phyloP scores from a whole-genome alignment of 2,888 invertebrate genomes.

The Lasioglossum leucozonium region DNA sequence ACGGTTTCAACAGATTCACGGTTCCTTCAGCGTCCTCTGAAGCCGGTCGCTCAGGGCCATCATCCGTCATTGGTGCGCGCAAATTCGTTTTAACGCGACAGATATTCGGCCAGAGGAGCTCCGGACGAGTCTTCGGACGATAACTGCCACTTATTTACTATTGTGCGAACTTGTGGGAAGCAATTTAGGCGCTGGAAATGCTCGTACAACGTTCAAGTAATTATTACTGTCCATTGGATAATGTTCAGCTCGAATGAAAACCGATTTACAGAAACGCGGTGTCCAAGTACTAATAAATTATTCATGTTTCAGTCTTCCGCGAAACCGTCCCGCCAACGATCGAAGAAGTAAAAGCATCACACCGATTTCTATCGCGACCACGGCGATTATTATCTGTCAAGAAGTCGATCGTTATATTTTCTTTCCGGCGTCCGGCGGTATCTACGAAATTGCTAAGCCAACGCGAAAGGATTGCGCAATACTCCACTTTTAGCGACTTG shows the following conservation, averaged over 20 bases:
- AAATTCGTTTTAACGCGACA: not conserved
- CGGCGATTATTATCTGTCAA: not conserved
- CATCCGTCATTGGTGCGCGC: not conserved
- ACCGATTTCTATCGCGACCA: not conserved
- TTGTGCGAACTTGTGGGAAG: conserved; percentile 11
- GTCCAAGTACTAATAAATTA: not conserved
- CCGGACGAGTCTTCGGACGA: too few species aligned
- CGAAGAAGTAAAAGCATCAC: not conserved
- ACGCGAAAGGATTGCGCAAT: conserved; percentile 12
- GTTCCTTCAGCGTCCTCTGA: conserved; percentile 49
- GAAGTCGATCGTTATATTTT: not conserved
- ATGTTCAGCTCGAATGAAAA: not conserved
- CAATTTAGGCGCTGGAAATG: not conserved
- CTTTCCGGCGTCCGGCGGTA: not conserved
- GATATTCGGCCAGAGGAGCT: not conserved
- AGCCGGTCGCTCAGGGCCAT: conserved; percentile 30
- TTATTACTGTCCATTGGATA: not conserved
- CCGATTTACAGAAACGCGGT: not conserved
- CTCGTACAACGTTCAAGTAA: not conserved
- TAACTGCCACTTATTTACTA: conserved; percentile 15
- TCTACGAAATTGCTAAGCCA: not conserved
- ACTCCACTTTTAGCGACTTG: conserved; percentile 15
- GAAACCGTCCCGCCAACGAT: not conserved
- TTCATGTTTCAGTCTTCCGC: not conserved
- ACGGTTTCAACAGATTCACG: conserved; percentile 63